Percentiles rank a stretch among this genome's conserved stretches.
phyloP scores from a whole-genome alignment of 35 echinoderm and acorn worm genomes.

The Strongylocentrotus purpuratus region DNA sequence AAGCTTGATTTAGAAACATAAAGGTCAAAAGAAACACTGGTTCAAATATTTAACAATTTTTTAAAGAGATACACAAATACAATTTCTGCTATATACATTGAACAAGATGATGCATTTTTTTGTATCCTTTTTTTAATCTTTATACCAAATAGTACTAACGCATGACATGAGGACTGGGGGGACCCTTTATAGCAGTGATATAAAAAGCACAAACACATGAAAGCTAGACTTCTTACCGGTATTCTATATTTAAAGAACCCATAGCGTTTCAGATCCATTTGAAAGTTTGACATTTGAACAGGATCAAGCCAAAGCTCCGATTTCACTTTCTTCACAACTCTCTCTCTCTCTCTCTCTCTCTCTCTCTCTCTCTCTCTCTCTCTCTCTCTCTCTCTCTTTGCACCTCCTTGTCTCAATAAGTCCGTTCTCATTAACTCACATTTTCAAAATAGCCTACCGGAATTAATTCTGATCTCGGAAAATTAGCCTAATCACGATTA shows the following conservation, averaged over 20 bases:
- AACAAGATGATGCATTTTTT: no score
- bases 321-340: background rate
- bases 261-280: background rate
- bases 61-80: no score
- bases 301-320: background rate
- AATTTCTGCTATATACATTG: no score
- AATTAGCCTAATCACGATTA: background rate
- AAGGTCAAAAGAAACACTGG: no score
- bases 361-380: background rate
- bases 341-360: background rate
- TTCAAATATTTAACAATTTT: no score
- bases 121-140: no score
- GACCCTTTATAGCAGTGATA: no score
- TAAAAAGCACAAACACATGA: background rate
- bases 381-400: background rate
- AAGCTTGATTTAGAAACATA: no score
- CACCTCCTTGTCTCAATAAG: background rate
- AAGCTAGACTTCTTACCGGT: background rate
- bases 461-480: background rate
- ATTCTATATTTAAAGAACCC: background rate
- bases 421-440: background rate
- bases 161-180: no score
- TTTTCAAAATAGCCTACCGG: background rate
- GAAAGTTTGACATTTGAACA: constrained; percentile 30
- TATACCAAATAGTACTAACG: no score